Conservation (phyloP, 2,888 invertebrate species). For the Colostygia pectinataria region DNA sequence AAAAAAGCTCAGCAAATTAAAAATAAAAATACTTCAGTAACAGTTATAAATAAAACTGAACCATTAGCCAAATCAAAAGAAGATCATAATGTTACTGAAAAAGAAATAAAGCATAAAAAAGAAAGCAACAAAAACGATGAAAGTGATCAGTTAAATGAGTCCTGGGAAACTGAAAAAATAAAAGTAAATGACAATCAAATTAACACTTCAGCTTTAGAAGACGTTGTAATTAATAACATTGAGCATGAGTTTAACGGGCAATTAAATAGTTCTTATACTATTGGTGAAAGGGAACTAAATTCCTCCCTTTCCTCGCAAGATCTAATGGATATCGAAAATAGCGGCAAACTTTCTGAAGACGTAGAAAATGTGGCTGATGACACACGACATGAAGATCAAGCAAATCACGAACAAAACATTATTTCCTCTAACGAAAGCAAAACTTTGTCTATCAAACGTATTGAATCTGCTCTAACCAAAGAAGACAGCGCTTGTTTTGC, state of each 20-base stretch:
- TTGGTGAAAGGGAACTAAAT: slow-evolving; percentile 37
- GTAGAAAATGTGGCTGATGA: slow-evolving; percentile 1
- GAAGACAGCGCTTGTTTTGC: slow-evolving; percentile 12
- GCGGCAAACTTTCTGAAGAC: not conserved
- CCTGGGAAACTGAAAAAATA: not conserved
- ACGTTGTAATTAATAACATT: not conserved
- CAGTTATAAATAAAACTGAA: slow-evolving; percentile 3
- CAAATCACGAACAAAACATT: not conserved
- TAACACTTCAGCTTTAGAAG: slow-evolving; percentile 1
- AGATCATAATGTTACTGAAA: slow-evolving; percentile 7
- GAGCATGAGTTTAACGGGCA: slow-evolving; percentile 37
- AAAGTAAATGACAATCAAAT: slow-evolving; percentile 13
- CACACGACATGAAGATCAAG: not conserved
- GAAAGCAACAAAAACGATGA: slow-evolving; percentile 1
- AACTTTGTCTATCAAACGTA: not conserved
- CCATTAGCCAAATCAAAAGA: slow-evolving; percentile 4
- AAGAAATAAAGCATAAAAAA: slow-evolving; percentile 5
- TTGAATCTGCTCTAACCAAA: slow-evolving; percentile 1
- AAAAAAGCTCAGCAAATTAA: slow-evolving; percentile 47
- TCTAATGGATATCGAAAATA: slow-evolving; percentile 42
- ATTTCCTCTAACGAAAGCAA: slow-evolving; percentile 3
- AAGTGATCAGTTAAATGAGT: not conserved
- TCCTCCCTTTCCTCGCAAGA: slow-evolving; percentile 46
- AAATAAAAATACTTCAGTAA: slow-evolving; percentile 14
- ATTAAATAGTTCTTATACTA: slow-evolving; percentile 47